Base-by-base conservation (phyloP, 2,888 invertebrate species). In the Pristionchus exspectatus region DNA sequence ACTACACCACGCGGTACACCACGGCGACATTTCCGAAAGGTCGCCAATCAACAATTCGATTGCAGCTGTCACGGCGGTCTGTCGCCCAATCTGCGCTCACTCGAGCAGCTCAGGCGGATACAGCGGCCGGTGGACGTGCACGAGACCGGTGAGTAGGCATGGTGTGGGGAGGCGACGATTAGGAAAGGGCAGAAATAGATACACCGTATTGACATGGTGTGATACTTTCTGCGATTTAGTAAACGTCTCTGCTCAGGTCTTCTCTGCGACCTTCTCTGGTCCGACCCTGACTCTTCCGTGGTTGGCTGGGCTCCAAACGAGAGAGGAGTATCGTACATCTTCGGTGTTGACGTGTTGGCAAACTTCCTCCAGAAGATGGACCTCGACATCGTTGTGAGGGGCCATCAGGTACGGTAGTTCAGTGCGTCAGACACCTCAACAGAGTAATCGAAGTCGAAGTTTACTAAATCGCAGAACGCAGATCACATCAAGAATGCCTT, bases 271-370 rank as follows among this genome's bases (percentile, higher is more conserved):
- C 90, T 94, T 59, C 91, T 94, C 33, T 94, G 94, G 94, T 93
- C 94, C 7, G 94, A 94, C 90, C 94, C 94, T 18, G 94, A 94
- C 89, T 85, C 93, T 0, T 92, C 92, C 9, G 92, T 93, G 33
- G 91, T 92, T 72, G 94, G 94, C 44, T 94, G 94, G 94, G 93
- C 93, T 5, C 93, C 94, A 33, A 94, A 94, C 90, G 94, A 94
- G 56, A 90, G 94, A 50, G 94, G 94, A 14, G 93, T 94, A 14
- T 92, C 92, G 44, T 94, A 94, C 90, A 93, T 94, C 24, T 94
- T 94, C 89, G 94, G 94, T 44, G 93, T 92, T 1, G 94, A 94
- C 90, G 94, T 94, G 14, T 91, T 94, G 10, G 90, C 91, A 2
- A 93, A 94, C 72, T 94, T 94, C 89, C 90, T 94, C 44, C 92